Base-by-base conservation (phyloP, 2,113 vertebrate genomes). In the Tragulus kanchil region DNA sequence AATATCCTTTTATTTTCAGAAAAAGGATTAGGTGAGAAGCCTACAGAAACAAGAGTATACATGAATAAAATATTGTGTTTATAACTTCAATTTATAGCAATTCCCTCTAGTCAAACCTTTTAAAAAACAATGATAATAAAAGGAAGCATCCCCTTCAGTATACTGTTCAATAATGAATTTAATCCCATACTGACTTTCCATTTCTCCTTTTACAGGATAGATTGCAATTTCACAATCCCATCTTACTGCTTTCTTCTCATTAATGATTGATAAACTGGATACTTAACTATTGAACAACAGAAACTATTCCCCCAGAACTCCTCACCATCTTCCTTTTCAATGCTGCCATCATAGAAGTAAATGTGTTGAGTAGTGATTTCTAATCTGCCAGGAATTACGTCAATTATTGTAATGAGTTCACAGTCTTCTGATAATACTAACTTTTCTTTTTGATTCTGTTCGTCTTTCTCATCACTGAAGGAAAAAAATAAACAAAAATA, bases 301-400 rank as follows among this genome's bases (percentile, higher is more conserved):
- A 93, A 95, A 92, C 78, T 75, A 94, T 90, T 90, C 75, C 83
- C 95, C 67, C 45, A 92, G 13, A 97, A 93, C 59, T 86, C 19
- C 99, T 98, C 91, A 99, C 99, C 99, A 98, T 99, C 99, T 93
- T 99, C 99, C 96, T 99, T 99, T 98, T 99, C 99, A 95, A 98
- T 98, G 98, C 99, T 99, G 96, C 99, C 97, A 97, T 99, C 99
- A 81, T 99, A 99, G 98, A 99, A 99, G 98, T 99, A 99, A 97
- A 99, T 99, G 97, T 99, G 99, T 42, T 99, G 99, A 10, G 99
- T 99, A 94, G 99, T 99, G 97, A 99, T 98, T 96, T 99, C 99
- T 96, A 99, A 98, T n/a, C 99, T 99, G 11, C 99, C 99, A 2
- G 99, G 98, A 97, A 99, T 99, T 86, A 99, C 98, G 5, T 99